Base-by-base conservation (phyloP, 2,113 vertebrate genomes). In the Galeopterus variegatus region DNA sequence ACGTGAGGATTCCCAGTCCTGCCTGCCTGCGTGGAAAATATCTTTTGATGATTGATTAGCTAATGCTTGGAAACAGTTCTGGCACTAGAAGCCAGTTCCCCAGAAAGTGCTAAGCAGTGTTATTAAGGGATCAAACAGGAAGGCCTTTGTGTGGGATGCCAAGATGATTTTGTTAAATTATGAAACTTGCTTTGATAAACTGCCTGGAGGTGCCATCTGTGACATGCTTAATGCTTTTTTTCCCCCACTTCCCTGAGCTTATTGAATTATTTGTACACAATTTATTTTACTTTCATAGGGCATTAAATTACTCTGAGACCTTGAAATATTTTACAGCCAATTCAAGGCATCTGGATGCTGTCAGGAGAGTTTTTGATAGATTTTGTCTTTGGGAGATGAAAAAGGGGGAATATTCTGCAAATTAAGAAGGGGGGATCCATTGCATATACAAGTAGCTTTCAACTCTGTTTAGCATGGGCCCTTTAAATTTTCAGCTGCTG, bases 91-190 rank as follows among this genome's bases (percentile, higher is more conserved):
- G 76, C 85, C 86, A 7, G 56, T 1, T 89, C 93, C 88, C 87
- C 95, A 70, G 90, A 92, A 95, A 73, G 94, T 28, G 67, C 94
- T 93, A 85, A 96, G 93, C 87, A 0, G 86, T 7, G 80, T 52
- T 86, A 81, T 94, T 90, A 93, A 77, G 80, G 97, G 90, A 97
- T 97, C 96, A 97, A 83, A 95, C 90, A 45, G 83, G 83, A 33
- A 65, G 70, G 87, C 87, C 89, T 92, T 76, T 88, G 79, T 87
- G 93, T 14, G 58, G 3, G 58, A 50, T 89, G 94, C 96, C 94
- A 95, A 56, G 94, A 93, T 19, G 92, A 19, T 90, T 95, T 82
- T 88, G 90, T 93, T 96, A 92, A 93, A 95, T 86, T 52, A 95
- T 9, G 73, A 92, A 92, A 80, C 76, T 65, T 13, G 82, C 96